Evolutionary conservation across 2,797 vertebrate genomes (phyloP).

Genomic region (Xerus rutilus): DNA sequence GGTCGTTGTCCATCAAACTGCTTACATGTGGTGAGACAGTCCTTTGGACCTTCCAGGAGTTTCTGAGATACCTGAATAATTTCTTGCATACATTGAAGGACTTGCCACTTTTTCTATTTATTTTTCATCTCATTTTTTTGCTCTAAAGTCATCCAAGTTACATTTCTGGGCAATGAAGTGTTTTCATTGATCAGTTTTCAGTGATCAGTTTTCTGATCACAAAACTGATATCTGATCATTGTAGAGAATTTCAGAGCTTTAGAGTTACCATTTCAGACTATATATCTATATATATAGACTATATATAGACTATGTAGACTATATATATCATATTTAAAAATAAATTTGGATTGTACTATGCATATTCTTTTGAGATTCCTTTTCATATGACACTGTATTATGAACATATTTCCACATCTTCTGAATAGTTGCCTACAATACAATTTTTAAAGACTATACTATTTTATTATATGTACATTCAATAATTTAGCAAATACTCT

Average conservation of each 20-base stretch:
- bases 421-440: not conserved
- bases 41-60: not conserved
- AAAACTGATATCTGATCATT: not conserved
- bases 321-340: slow-evolving; percentile 8
- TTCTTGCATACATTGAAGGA: not conserved
- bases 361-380: not conserved
- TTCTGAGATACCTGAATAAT: not conserved
- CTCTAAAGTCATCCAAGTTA: not conserved
- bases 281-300: not conserved
- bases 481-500: not conserved
- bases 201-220: not conserved
- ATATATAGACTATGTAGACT: not conserved
- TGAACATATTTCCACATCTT: not conserved
- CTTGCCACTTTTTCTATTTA: not conserved
- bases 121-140: not conserved
- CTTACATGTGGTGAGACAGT: not conserved
- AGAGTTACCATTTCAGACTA: not conserved
- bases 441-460: not conserved
- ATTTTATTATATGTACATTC: not conserved
- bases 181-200: too few relatives aligned
- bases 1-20: not conserved
- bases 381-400: not conserved
- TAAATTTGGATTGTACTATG: not conserved
- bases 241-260: not conserved
- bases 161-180: not conserved